Evolutionary conservation across 2,888 invertebrate species (phyloP).

Genomic region (Hypomecis atomaria): DNA sequence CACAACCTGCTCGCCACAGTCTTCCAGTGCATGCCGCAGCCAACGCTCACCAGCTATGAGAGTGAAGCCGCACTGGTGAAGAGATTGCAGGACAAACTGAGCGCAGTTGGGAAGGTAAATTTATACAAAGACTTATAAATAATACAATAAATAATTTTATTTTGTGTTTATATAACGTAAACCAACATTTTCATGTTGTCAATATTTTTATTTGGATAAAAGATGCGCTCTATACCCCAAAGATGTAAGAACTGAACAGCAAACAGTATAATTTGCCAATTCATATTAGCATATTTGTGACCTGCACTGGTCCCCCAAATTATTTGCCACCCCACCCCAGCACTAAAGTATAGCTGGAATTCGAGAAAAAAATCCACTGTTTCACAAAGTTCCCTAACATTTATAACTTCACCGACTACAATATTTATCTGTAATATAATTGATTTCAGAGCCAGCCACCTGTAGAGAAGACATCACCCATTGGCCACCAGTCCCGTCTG

Average conservation of each 20-base stretch:
- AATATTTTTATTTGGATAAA: too few species aligned
- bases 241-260: too few species aligned
- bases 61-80: slow-evolving; percentile 92
- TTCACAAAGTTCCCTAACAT: too few species aligned
- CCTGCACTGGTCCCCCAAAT: too few species aligned
- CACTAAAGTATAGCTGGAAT: background rate
- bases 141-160: too few species aligned
- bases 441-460: slow-evolving; percentile 50
- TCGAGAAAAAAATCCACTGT: too few species aligned
- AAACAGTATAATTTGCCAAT: too few species aligned
- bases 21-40: slow-evolving; percentile 93
- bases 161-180: too few species aligned
- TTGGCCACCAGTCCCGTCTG: slow-evolving; percentile 86
- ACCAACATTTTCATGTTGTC: too few species aligned
- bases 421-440: background rate
- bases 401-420: too few species aligned
- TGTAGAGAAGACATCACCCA: slow-evolving; percentile 76
- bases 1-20: slow-evolving; percentile 97
- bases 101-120: slow-evolving; percentile 82
- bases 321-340: background rate
- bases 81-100: slow-evolving; percentile 93
- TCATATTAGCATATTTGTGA: too few species aligned
- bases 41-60: slow-evolving; percentile 93
- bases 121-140: background rate
- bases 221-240: too few species aligned